Conservation (phyloP, 2,797 vertebrate species). For the Pantherophis vulpinus region DNA sequence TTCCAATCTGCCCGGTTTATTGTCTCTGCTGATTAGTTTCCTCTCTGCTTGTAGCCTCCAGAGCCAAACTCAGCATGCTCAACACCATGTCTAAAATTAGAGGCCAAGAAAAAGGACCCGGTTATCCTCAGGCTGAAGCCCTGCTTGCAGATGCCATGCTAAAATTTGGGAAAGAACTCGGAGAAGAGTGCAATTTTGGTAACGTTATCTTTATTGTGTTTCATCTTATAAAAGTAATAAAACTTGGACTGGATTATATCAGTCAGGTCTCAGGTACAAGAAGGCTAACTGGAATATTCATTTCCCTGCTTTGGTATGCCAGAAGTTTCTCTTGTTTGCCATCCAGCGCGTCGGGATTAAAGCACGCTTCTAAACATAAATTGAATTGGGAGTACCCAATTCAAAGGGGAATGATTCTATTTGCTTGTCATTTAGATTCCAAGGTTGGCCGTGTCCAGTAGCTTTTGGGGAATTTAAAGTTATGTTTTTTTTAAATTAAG, state of each 20-base stretch:
- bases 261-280: neutral
- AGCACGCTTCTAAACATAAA: neutral
- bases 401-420: neutral
- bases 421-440: neutral
- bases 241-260: neutral
- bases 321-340: neutral
- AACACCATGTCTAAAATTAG: slow-evolving; percentile 99
- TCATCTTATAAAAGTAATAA: neutral
- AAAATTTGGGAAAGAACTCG: slow-evolving; percentile 92
- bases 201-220: slow-evolving; percentile 35
- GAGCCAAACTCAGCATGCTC: slow-evolving; percentile 99
- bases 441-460: neutral
- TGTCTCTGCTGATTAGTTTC: slow-evolving; percentile 28
- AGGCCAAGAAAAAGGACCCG: slow-evolving; percentile 94
- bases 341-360: neutral
- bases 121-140: slow-evolving; percentile 92
- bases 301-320: neutral
- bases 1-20: neutral
- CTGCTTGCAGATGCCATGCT: slow-evolving; percentile 93
- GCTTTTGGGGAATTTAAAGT: neutral
- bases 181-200: slow-evolving; percentile 96
- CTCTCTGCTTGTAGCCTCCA: slow-evolving; percentile 80
- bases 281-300: neutral
- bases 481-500: neutral
- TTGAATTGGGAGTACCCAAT: neutral